Percentiles rank a stretch among this genome's conserved stretches.
phyloP scores from a whole-genome alignment of 2,113 vertebrate genomes.

The Vireo altiloquus region DNA sequence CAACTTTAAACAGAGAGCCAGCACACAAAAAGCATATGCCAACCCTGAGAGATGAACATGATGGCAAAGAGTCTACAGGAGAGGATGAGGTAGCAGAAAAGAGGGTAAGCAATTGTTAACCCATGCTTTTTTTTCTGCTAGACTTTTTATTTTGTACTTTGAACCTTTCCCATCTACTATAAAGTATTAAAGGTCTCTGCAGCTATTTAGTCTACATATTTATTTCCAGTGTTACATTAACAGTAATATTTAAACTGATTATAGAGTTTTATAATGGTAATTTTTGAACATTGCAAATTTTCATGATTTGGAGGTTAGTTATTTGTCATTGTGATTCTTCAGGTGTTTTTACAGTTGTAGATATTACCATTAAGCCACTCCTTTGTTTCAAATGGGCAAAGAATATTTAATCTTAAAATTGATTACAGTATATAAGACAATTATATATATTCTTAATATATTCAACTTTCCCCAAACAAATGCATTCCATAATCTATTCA shows the following conservation, averaged over 20 bases:
- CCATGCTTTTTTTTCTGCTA: conserved; percentile 58
- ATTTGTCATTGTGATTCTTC: not conserved
- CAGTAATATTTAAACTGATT: not conserved
- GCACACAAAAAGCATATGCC: conserved; percentile 87
- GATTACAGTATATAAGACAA: not conserved
- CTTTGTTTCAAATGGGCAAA: not conserved
- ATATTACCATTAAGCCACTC: not conserved
- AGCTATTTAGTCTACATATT: not conserved
- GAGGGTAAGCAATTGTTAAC: conserved; percentile 85
- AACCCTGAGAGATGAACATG: conserved; percentile 80
- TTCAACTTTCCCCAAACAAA: not conserved
- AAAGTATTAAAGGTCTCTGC: not conserved
- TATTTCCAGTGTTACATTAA: not conserved
- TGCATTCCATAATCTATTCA: conserved; percentile 20
- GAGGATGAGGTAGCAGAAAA: conserved; percentile 85
- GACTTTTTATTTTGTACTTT: conserved; percentile 27
- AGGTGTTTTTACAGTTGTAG: not conserved
- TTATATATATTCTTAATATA: not conserved
- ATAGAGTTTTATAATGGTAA: not conserved
- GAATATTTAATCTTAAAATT: not conserved
- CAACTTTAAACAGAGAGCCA: conserved; percentile 93
- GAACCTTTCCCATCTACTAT: not conserved
- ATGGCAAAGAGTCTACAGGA: conserved; percentile 80
- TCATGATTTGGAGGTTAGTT: not conserved
- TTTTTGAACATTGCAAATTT: not conserved